These are phyloP conservation scores for Orius insidiosus DNA, from an alignment of 1,140 invertebrate species.

Conservation along the genomic window DNA sequence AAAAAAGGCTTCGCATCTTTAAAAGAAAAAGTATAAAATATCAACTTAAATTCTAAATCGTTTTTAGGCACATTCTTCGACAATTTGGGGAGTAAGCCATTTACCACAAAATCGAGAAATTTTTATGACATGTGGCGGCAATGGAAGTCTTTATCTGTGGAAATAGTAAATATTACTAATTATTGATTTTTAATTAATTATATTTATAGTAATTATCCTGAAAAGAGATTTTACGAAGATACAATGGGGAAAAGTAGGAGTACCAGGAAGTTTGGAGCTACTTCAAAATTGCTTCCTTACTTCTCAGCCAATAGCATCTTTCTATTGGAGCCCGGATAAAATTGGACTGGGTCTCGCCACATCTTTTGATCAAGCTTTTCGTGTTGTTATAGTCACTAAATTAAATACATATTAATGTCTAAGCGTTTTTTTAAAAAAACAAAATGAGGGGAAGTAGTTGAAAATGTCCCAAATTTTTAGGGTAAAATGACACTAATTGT, in stretches of 20 bases:
- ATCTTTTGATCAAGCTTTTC: slow-evolving; percentile 81
- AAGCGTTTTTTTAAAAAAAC: no score
- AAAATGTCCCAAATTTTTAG: no score
- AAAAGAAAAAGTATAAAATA: slow-evolving; percentile 43
- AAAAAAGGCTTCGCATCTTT: slow-evolving; percentile 69
- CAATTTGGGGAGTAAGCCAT: slow-evolving; percentile 73
- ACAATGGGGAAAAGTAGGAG: slow-evolving; percentile 53
- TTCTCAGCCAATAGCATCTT: slow-evolving; percentile 73
- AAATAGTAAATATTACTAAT: slow-evolving; percentile 57
- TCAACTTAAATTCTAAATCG: slow-evolving; percentile 9
- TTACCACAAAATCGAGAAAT: slow-evolving; percentile 87
- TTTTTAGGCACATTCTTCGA: slow-evolving; percentile 53
- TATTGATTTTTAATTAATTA: slow-evolving; percentile 10
- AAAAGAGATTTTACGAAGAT: slow-evolving; percentile 46
- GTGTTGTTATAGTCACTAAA: slow-evolving; percentile 78
- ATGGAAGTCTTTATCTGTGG: slow-evolving; percentile 75
- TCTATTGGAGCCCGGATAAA: slow-evolving; percentile 87
- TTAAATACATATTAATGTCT: slow-evolving; percentile 44
- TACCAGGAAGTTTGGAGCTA: slow-evolving; percentile 52
- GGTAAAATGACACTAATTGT: no score
- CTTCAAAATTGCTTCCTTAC: slow-evolving; percentile 66
- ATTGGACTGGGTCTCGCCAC: slow-evolving; percentile 71
- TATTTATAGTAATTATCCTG: slow-evolving; percentile 63
- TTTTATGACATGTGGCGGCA: slow-evolving; percentile 80
- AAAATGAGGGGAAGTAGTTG: no score